Base-by-base conservation (phyloP, 2,797 vertebrate species). In the Enteromius viviparus region DNA sequence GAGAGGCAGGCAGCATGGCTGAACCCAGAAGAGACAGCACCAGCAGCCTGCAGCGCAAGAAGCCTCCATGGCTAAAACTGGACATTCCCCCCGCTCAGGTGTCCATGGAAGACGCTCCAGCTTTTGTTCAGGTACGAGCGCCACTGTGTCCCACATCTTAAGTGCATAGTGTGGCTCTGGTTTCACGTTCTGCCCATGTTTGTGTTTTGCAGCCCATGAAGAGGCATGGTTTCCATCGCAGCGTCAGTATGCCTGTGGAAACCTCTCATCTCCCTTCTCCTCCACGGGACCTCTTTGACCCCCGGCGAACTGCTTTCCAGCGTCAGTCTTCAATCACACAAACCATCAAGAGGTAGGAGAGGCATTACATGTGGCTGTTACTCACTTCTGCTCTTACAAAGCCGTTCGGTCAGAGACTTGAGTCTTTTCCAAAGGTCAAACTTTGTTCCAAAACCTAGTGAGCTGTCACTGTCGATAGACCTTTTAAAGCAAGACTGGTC, bases 1-100 rank as follows among this genome's bases (percentile, higher is more conserved):
- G 89, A 88, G 87, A 89, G 88, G 87, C 89, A 75, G 89, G 90
- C 92, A 94, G 89, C 78, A 99, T 99, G 98, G 95, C 96, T 82
- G 98, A 98, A 93, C 92, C 70, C 11, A 93, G 94, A 75, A 93
- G 94, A 23, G 97, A 97, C 91, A 98, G 97, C 93, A 96, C 96
- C 0, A 99, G 97, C 95, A 99, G 97, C 90, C 94, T 99, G 87
- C 98, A 99, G 93, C 94, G 96, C 90, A 99, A 99, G 93, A 99
- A 99, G 90, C 98, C 98, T 0, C 97, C 98, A 37, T 98, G 98
- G 97, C 94, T 99, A 64, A 95, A 95, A 88, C 93, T 99, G 92
- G 97, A 99, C 92, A 99, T 99, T 90, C 98, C 98, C 0, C 93
- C 92, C 0, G 2, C 88, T 74, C 88, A 95, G 88, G 89, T 92